Conservation (phyloP, 2,797 vertebrate genomes). For the Pelochelys cantorii region DNA sequence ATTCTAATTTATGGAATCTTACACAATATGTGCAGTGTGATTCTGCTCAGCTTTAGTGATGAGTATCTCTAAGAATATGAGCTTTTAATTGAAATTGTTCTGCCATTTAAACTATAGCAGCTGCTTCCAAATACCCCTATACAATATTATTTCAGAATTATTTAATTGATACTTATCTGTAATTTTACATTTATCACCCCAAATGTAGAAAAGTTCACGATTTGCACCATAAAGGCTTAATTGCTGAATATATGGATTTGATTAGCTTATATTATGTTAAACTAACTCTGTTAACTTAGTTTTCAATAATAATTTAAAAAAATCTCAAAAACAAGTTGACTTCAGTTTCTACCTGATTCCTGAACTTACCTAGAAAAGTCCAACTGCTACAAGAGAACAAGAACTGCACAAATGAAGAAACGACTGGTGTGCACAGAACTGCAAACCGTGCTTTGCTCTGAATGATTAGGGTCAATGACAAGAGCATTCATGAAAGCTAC, state of each 20-base stretch:
- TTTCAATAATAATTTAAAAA: slow-evolving; percentile 4
- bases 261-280: neutral
- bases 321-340: slow-evolving; percentile 24
- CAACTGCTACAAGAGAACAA: neutral
- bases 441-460: neutral
- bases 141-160: neutral
- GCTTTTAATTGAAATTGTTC: neutral
- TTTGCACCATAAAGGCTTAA: slow-evolving; percentile 9
- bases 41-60: neutral
- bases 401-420: neutral
- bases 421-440: neutral
- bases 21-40: no score
- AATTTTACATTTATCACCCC: neutral
- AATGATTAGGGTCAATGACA: slow-evolving; percentile 14
- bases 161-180: neutral
- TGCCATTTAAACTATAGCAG: neutral
- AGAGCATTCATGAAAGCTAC: slow-evolving; percentile 2
- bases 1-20: neutral
- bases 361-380: slow-evolving; percentile 39
- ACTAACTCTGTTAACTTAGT: slow-evolving; percentile 30
- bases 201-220: neutral
- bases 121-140: neutral
- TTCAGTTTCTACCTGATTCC: slow-evolving; percentile 47
- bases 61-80: neutral
- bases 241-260: neutral